These are phyloP conservation scores for Cydia pomonella DNA, from an alignment of 1,140 invertebrate genomes.

Conservation along the genomic window DNA sequence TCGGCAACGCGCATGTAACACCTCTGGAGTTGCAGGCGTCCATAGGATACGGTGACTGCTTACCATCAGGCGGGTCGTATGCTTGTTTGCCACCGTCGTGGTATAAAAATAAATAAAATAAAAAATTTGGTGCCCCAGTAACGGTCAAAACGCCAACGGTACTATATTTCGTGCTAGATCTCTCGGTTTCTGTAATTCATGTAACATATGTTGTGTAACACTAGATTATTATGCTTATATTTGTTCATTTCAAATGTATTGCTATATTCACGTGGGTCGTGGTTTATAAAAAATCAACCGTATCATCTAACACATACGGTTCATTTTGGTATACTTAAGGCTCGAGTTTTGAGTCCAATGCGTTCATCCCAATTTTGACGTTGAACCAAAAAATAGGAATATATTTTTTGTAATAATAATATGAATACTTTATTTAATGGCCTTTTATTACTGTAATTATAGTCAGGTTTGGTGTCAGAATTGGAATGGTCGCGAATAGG, in stretches of 20 bases:
- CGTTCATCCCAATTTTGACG: not conserved
- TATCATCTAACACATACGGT: slow-evolving; percentile 3
- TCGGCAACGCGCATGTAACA: too few species aligned
- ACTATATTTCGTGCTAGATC: slow-evolving; percentile 60
- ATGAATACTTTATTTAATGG: slow-evolving; percentile 28
- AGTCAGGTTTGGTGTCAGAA: not conserved
- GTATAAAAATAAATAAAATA: too few species aligned
- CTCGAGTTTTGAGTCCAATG: slow-evolving; percentile 4
- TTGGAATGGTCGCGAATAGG: not conserved
- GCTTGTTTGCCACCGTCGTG: too few species aligned
- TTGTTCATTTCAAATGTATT: slow-evolving; percentile 42
- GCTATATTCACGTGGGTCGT: slow-evolving; percentile 13
- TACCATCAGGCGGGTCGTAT: too few species aligned
- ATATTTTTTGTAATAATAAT: slow-evolving; percentile 33
- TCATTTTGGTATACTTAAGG: slow-evolving; percentile 18
- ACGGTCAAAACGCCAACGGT: slow-evolving; percentile 41
- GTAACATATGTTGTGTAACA: slow-evolving; percentile 60
- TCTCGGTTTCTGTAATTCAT: slow-evolving; percentile 45
- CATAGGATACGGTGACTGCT: too few species aligned
- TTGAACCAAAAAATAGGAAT: slow-evolving; percentile 21
- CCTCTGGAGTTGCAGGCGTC: too few species aligned
- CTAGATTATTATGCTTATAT: slow-evolving; percentile 58
- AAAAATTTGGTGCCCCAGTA: not conserved
- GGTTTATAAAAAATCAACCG: slow-evolving; percentile 12
- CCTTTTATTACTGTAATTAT: slow-evolving; percentile 24